Evolutionary conservation across 2,888 invertebrate genomes (phyloP), one percentile per base, ranked within the genome.

Genomic region (Chrysolina oricalcia): DNA sequence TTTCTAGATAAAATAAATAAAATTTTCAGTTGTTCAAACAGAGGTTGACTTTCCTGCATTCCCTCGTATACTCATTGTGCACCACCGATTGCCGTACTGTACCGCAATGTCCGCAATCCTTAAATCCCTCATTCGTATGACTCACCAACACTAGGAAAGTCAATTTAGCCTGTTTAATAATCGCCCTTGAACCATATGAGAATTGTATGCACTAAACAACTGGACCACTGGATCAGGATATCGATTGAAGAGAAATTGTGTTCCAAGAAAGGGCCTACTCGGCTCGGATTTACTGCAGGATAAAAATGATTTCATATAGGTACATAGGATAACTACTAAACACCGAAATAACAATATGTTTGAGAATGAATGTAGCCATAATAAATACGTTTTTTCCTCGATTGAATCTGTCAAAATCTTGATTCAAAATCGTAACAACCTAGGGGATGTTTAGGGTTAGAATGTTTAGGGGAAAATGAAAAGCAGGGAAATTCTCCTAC

Each of bases 381-480:
- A 19, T 11, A 1, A 53, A 53, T 21, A 19, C 1, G 5, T 3
- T 53, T 21, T 19, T 53, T 19, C 11, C 11, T 13, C 2, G 21
- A 21, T 53, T 4, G 19, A 53, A 21, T 19, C 11, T 8, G 10
- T 11, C 21, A 11, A n/a, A n/a, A 19, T 19, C 19, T 21, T 11
- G 21, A 21, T 9, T 21, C 9, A 3, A 19, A 40, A 17, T 40
- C 48, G 9, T 65, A 35, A 8, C 19, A 15, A 46, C 19, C 11
- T 48, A 27, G 19, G 43, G 43, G 69, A 77, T 74, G 70, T 74
- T 73, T 35, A 63, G 79, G 77, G 74, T 74, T 78, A 76, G 62
- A 50, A 73, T 56, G 66, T 71, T 79, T 72, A 74, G 81, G 82
- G 78, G 81, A 78, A 82, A 82, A 70, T 72, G 70, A 40, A 70